phyloP scores from a whole-genome alignment of 1,140 invertebrate genomes.

The Scaptomyza graminum region DNA sequence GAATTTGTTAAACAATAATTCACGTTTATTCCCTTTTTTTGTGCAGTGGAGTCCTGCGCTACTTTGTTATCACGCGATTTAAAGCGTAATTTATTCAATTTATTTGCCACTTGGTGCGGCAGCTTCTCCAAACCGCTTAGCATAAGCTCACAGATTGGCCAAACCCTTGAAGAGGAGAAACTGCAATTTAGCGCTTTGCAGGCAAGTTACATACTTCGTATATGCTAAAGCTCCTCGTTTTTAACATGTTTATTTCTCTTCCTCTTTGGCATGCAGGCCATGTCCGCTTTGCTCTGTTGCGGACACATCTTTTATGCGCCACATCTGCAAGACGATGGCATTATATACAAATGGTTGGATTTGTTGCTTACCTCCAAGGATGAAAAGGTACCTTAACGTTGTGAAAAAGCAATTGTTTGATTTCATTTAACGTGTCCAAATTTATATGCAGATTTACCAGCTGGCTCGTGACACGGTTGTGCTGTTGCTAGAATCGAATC shows the following conservation, averaged over 20 bases:
- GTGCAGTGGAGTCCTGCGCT: constrained; percentile 92
- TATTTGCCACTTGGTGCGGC: constrained; percentile 97
- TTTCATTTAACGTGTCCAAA: constrained; percentile 12
- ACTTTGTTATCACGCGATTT: constrained; percentile 94
- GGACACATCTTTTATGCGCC: constrained; percentile 96
- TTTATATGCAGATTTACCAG: constrained; percentile 90
- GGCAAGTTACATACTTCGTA: constrained; percentile 85
- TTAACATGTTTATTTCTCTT: neutral
- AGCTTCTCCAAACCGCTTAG: constrained; percentile 88
- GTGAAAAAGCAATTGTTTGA: neutral
- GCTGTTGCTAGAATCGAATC: constrained; percentile 97
- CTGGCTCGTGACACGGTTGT: constrained; percentile 97
- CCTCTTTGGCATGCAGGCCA: constrained; percentile 87
- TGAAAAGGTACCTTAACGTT: constrained; percentile 88
- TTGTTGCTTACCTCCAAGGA: constrained; percentile 94
- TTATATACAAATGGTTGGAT: constrained; percentile 97
- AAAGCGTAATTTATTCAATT: constrained; percentile 92
- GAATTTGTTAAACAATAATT: neutral
- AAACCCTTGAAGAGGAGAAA: constrained; percentile 86
- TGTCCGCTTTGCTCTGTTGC: constrained; percentile 97
- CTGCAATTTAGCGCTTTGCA: constrained; percentile 89
- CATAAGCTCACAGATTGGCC: constrained; percentile 70
- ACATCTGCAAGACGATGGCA: constrained; percentile 94
- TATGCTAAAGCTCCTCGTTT: neutral
- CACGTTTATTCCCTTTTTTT: constrained; percentile 52